Conservation (phyloP, 2,888 invertebrate species). For the Dryobotodes eremita region DNA sequence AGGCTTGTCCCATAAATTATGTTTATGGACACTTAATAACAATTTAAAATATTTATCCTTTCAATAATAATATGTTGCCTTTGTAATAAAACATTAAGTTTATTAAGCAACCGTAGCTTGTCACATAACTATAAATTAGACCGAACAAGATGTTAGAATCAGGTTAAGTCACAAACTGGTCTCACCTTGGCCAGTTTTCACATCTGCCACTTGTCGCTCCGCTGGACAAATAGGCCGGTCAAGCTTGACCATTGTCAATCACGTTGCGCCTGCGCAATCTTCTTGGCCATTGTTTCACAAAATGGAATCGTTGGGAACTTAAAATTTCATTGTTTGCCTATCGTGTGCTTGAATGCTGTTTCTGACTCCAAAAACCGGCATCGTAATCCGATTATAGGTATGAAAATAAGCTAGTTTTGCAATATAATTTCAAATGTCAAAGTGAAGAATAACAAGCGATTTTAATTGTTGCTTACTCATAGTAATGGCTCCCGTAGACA, state of each 20-base stretch:
- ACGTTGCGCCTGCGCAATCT: constrained; percentile 66
- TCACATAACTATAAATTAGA: constrained; percentile 53
- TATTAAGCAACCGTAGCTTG: constrained; percentile 33
- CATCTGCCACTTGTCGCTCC: constrained; percentile 83
- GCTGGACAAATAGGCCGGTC: constrained; percentile 82
- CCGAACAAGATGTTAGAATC: constrained; percentile 59
- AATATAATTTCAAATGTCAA: constrained; percentile 61
- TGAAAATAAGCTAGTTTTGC: constrained; percentile 52
- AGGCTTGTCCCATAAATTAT: constrained; percentile 44
- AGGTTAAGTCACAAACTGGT: constrained; percentile 69
- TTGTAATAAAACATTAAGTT: constrained; percentile 42
- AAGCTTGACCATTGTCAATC: constrained; percentile 83
- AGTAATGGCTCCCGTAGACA: neutral
- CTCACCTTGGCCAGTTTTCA: constrained; percentile 87
- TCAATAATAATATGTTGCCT: constrained; percentile 10
- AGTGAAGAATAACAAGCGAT: constrained; percentile 34
- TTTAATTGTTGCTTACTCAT: constrained; percentile 34
- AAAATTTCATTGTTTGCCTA: constrained; percentile 53
- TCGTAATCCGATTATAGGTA: constrained; percentile 52
- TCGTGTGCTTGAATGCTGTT: constrained; percentile 48
- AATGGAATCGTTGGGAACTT: constrained; percentile 50
- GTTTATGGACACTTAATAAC: constrained; percentile 40
- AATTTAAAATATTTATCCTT: constrained; percentile 46
- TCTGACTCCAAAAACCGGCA: constrained; percentile 42
- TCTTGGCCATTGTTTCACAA: constrained; percentile 59